Evolutionary conservation across 1,140 invertebrate species (phyloP).

Genomic region (Sinonovacula constricta): DNA sequence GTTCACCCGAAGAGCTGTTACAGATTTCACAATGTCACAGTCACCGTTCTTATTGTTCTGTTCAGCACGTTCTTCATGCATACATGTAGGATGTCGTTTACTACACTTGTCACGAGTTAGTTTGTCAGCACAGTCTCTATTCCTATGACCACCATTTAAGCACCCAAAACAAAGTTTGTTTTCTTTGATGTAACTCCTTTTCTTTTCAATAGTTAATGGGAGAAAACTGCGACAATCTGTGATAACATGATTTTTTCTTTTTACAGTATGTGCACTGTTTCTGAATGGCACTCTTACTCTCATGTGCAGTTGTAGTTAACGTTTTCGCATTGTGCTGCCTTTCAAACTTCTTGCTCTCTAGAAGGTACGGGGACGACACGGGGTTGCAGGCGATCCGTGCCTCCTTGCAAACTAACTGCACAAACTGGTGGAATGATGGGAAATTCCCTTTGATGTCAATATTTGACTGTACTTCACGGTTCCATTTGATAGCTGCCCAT

Average conservation of each 20-base stretch:
- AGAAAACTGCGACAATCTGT: slow-evolving; percentile 16
- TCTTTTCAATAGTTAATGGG: slow-evolving; percentile 22
- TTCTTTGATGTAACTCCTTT: neutral
- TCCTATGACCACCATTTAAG: slow-evolving; percentile 13
- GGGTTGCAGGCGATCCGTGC: slow-evolving; percentile 24
- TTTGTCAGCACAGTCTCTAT: slow-evolving; percentile 21
- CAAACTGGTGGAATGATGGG: slow-evolving; percentile 10
- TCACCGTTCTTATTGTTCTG: neutral
- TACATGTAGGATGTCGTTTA: slow-evolving; percentile 22
- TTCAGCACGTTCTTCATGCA: slow-evolving; percentile 12
- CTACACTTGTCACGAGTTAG: slow-evolving; percentile 5
- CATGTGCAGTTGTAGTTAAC: neutral
- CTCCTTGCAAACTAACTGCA: slow-evolving; percentile 20
- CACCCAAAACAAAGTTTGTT: slow-evolving; percentile 17
- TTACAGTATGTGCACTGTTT: slow-evolving; percentile 17
- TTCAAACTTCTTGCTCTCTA: slow-evolving; percentile 11
- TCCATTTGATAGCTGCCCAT: slow-evolving; percentile 29
- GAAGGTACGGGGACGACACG: neutral
- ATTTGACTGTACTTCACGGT: slow-evolving; percentile 11
- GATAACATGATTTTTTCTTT: slow-evolving; percentile 9
- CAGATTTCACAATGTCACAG: neutral
- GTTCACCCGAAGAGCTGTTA: slow-evolving; percentile 20
- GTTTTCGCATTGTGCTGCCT: slow-evolving; percentile 7
- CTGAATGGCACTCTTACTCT: slow-evolving; percentile 7
- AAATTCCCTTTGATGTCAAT: neutral